Conservation (phyloP, 2,888 invertebrate genomes). For the Pyrocoelia pectoralis region DNA sequence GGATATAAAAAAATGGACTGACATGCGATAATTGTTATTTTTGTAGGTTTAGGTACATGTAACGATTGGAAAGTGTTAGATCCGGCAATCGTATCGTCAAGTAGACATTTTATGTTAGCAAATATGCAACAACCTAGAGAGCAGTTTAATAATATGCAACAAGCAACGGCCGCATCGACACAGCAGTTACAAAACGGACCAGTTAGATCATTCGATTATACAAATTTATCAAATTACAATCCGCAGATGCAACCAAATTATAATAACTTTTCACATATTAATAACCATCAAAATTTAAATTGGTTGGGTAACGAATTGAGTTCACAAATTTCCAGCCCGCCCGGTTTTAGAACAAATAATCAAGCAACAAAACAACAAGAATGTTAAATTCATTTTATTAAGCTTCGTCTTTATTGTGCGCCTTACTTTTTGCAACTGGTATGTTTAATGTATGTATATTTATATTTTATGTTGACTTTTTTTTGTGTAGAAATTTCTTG, state of each 20-base stretch:
- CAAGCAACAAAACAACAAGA: slow-evolving; percentile 55
- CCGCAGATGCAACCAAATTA: slow-evolving; percentile 50
- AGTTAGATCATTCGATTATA: slow-evolving; percentile 46
- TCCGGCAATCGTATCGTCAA: slow-evolving; percentile 88
- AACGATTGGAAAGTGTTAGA: slow-evolving; percentile 92
- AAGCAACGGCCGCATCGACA: slow-evolving; percentile 14
- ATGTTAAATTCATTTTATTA: slow-evolving; percentile 47
- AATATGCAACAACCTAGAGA: slow-evolving; percentile 57
- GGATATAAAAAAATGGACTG: too few relatives aligned
- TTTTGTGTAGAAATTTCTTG: slow-evolving; percentile 5
- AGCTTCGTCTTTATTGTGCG: slow-evolving; percentile 2
- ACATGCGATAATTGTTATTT: background rate
- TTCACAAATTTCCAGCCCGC: slow-evolving; percentile 58
- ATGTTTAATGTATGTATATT: slow-evolving; percentile 14
- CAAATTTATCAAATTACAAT: slow-evolving; percentile 49
- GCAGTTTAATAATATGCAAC: slow-evolving; percentile 41
- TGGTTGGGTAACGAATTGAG: slow-evolving; percentile 57
- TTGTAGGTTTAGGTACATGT: slow-evolving; percentile 64
- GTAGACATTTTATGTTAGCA: slow-evolving; percentile 64
- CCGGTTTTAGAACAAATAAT: slow-evolving; percentile 55
- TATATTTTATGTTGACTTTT: background rate
- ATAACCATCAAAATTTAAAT: slow-evolving; percentile 49
- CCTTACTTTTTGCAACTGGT: slow-evolving; percentile 2
- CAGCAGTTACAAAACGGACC: slow-evolving; percentile 37
- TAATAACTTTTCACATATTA: slow-evolving; percentile 42